A percentile compares a stretch with the other conserved stretches of the same genome.
phyloP scores from a whole-genome alignment of 2,113 vertebrate species.

The Gobius niger region DNA sequence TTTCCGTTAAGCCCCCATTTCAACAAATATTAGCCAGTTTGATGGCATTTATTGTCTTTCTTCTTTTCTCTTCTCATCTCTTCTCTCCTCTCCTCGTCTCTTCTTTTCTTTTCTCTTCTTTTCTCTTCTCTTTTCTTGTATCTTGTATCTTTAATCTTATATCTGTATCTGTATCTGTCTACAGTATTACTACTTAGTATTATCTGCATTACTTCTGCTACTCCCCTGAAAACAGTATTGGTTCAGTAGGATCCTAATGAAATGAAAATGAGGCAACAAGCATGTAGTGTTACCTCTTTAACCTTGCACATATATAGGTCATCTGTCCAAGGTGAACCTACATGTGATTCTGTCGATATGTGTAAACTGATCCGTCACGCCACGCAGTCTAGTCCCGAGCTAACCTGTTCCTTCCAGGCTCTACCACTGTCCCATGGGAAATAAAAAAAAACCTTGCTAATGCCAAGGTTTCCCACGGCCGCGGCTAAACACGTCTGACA shows the following conservation, averaged over 20 bases:
- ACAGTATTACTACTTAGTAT: too few relatives aligned
- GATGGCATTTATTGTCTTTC: too few relatives aligned
- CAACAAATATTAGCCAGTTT: too few relatives aligned
- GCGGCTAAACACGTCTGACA: conserved; percentile 31
- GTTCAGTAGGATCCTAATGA: neutral
- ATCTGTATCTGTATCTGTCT: too few relatives aligned
- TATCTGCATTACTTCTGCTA: too few relatives aligned
- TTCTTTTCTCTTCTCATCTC: too few relatives aligned
- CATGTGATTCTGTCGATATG: conserved; percentile 34
- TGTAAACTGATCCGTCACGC: conserved; percentile 41
- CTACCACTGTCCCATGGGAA: conserved; percentile 61
- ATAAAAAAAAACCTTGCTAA: conserved; percentile 60
- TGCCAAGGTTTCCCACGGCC: conserved; percentile 68
- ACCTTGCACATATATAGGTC: neutral
- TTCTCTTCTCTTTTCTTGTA: too few relatives aligned
- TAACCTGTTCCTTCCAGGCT: conserved; percentile 52
- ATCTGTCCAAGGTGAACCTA: neutral
- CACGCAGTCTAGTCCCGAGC: conserved; percentile 25
- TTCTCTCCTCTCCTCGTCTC: too few relatives aligned
- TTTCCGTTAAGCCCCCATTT: too few relatives aligned
- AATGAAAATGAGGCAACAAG: neutral
- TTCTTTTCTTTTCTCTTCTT: too few relatives aligned
- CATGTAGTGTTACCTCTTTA: neutral
- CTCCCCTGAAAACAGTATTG: conserved; percentile 7
- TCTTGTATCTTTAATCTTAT: too few relatives aligned